Evolutionary conservation across 2,113 vertebrate species (phyloP).

Genomic region (Phyllopteryx taeniolatus): DNA sequence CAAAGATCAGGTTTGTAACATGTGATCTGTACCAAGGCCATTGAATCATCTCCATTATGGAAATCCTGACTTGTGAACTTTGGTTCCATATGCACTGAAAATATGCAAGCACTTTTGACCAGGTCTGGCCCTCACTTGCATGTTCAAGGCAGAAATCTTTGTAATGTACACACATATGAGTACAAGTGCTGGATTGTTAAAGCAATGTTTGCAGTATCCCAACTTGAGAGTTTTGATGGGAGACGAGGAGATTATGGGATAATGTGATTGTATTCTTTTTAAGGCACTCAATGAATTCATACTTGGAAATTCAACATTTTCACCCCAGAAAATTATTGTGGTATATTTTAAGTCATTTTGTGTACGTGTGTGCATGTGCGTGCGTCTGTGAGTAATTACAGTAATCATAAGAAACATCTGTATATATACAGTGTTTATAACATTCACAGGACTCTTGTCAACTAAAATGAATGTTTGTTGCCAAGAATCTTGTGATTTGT

Average conservation of each 20-base stretch:
- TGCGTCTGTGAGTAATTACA: too few relatives aligned
- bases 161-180: neutral
- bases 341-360: neutral
- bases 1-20: neutral
- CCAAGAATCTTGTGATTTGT: too few relatives aligned
- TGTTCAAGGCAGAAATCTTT: neutral
- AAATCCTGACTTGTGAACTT: neutral
- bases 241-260: neutral
- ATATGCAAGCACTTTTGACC: neutral
- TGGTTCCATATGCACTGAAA: neutral
- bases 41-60: neutral
- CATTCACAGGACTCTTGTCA: too few relatives aligned
- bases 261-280: neutral
- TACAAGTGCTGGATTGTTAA: neutral
- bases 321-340: neutral
- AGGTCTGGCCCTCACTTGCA: neutral
- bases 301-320: too few relatives aligned
- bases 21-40: neutral
- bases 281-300: neutral
- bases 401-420: too few relatives aligned
- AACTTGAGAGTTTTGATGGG: neutral
- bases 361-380: too few relatives aligned
- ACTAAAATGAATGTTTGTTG: too few relatives aligned
- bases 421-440: too few relatives aligned
- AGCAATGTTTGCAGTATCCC: neutral